Evolutionary conservation across 1,140 invertebrate species (phyloP), one percentile per base, ranked within the genome.

Genomic region (Diploscapter pachys): DNA sequence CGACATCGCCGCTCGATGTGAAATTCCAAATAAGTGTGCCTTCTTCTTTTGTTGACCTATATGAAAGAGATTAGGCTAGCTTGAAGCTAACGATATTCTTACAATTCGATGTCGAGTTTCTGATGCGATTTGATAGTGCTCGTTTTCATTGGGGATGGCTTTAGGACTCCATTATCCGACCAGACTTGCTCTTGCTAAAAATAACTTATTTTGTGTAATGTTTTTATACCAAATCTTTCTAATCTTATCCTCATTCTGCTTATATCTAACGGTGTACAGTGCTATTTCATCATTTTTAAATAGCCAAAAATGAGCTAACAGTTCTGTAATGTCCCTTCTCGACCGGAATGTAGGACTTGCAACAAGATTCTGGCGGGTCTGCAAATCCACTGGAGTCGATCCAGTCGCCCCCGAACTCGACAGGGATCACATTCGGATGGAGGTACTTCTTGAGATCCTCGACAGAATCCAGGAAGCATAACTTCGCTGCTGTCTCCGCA

Each of bases 371-470:
- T 4, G 78, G 78, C 5, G 71, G 76, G 53, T 73, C n/a, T 3
- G 78, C 71, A 52, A 75, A 79, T 61, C 78, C 78, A 2, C 76
- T 62, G 13, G 73, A 72, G 61, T 79, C 78, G 31, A 56, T 52
- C 52, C 78, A 68, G 5, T 55, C 49, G 8, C 78, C 78, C 53
- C 78, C 78, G 48, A 65, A 75, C 53, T 73, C 78, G 11, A 66
- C 67, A n/a, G 78, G 78, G 56, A 79, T 67, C 3, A 71, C 55
- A 8, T 75, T 48, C 31, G 65, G 62, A n/a, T 79, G 76, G n/a
- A 79, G 57, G 62, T 79, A 70, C 11, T 76, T 63, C n/a, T 72
- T 68, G 3, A 79, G 64, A 57, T 79, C 77, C 57, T 79, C 77
- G 8, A 64, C 62, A 54, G 69, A 70, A 11, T 50, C 53, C 13